Percentiles rank a stretch among this genome's conserved stretches.
Conservation (phyloP, 2,797 vertebrate species). For the Glyptemys insculpta region DNA sequence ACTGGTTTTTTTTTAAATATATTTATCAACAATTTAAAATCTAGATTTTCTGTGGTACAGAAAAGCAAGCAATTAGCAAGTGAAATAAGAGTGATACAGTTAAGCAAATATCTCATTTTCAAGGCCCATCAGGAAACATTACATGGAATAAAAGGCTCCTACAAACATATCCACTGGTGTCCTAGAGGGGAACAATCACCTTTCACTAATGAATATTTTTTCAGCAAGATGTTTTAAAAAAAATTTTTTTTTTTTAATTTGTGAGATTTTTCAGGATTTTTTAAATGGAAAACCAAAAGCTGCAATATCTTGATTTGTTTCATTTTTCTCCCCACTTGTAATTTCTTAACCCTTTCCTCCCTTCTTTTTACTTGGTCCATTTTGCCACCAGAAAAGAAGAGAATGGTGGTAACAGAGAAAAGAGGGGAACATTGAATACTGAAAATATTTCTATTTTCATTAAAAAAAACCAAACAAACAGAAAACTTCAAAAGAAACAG, state of each 20-base stretch:
- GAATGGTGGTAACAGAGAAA: rapidly evolving
- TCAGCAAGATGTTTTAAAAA: rapidly evolving
- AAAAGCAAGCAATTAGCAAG: constrained; percentile 26
- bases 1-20: not conserved
- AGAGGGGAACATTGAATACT: not conserved
- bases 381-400: not conserved
- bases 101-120: constrained; percentile 53
- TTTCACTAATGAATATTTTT: not conserved
- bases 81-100: not conserved
- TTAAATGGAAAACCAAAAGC: not conserved
- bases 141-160: not conserved
- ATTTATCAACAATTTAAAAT: constrained; percentile 41
- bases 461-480: not conserved
- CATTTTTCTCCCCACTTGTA: not conserved
- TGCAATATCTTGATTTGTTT: not conserved
- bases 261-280: not conserved
- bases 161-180: not conserved
- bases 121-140: constrained; percentile 14
- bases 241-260: not conserved
- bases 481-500: not conserved
- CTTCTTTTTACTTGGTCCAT: not conserved
- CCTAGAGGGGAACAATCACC: not conserved
- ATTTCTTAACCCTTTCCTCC: not conserved
- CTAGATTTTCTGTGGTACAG: not conserved
- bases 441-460: not conserved